Evolutionary conservation across 2,113 vertebrate genomes (phyloP), one percentile per base, ranked within the genome.

Genomic region (Lota lota): DNA sequence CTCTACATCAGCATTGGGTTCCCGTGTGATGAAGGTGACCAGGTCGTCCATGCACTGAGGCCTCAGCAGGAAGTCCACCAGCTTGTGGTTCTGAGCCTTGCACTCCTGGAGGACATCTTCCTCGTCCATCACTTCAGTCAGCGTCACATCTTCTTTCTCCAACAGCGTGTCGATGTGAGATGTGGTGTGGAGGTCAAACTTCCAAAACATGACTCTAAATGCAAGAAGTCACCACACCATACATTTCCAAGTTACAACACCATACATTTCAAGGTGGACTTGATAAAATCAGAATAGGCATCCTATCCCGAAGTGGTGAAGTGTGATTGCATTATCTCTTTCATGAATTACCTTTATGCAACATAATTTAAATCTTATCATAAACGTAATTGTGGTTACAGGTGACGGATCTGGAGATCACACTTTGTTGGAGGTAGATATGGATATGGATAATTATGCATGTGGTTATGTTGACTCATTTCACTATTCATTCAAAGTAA

Each of bases 141-240:
- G 90, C 0, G 95, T 99, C 79, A 99, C 96, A 91, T 99, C 97
- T 89, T 99, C 97, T 90, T 95, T 95, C 75, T 99, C 97, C 72
- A 99, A 92, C 80, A 99, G 95, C 0, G 97, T 98, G 92, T 99
- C 97, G 85, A 99, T 97, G 90, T 99, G 97, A 64, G 97, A 99
- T 86, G 97, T 98, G 57, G 97, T 98, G 88, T 99, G 97, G 73
- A 99, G 96, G 90, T 99, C 97, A 90, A 99, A 99, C 92, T 99
- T 99, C 97, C 97, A 99, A 96, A 99, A 99, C 97, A 99, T 99
- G 89, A 87, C 85, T 92, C 93, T 97, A 63, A 67, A 63, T 22
- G 21, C 14, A 61, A 18, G 19, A 51, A 73, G 1, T 58, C 64
- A 57, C 47, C 78, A 22, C 8, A 22, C 70, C 62, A 62, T 57